Evolutionary conservation across 1,140 invertebrate genomes (phyloP), one percentile per base, ranked within the genome.

Genomic region (Metopolophium dirhodum): DNA sequence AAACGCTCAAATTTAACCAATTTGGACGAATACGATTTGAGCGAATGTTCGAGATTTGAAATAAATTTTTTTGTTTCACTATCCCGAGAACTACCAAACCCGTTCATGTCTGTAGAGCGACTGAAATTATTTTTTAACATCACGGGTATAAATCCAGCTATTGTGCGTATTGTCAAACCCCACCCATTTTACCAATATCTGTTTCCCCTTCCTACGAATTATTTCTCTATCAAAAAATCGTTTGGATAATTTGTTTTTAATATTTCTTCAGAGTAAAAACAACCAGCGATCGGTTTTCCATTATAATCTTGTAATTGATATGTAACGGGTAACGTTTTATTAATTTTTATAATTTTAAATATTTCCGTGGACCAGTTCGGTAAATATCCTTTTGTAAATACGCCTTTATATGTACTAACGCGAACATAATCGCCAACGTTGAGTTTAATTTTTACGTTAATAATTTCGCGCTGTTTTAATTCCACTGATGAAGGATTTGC

Each of bases 381-480:
- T 54, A 90, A 23, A 90, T 7, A 90, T 0, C 88, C 88, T 57
- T 90, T 90, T 45, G 88, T 57, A 57, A 57, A 90, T 1, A 90
- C 51, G 0, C 47, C 22, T 90, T 90, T 90, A 0, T 90, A 35
- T 8, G 23, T 57, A 23, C 23, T 57, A 26, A 26, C 26, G 8
- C 54, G 22, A 57, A 57, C 49, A 18, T 57, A 26, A 57, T 57
- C 54, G 4, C 54, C 54, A 8, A 57, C 23, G 7, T 26, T 4
- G 26, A 57, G 26, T 90, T 26, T 57, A 7, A 57, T 7, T 57
- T 57, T 57, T 26, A 23, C 26, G 26, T 57, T 57, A 8, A 0
- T 23, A 7, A 57, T 57, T 57, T 4, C 8, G 1, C 23, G 23
- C 26, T 26, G 54, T 57, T 57, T 51, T 14, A 88, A 3, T n/a